A percentile compares a stretch with the other conserved stretches of the same genome.
Conservation (phyloP, 2,797 vertebrate genomes). For the Xenentodon cancila region DNA sequence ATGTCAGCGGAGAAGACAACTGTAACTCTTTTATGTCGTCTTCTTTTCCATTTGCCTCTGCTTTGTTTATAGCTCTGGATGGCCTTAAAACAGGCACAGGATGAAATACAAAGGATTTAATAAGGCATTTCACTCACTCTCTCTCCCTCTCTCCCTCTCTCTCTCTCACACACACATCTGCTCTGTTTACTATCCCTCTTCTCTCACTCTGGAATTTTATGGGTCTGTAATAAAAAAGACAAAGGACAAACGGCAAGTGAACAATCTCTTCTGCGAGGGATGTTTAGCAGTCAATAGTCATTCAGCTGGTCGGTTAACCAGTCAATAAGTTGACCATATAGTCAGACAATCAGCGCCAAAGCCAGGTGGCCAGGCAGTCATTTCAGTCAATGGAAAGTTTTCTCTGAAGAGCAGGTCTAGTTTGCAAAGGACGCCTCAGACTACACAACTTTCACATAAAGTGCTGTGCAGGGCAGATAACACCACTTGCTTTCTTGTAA, state of each 20-base stretch:
- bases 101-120: conserved; percentile 73
- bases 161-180: no score
- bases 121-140: conserved; percentile 48
- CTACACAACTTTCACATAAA: no score
- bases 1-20: no score
- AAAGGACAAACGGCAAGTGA: conserved; percentile 73
- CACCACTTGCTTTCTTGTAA: no score
- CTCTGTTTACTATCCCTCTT: conserved; percentile 55
- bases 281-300: conserved; percentile 54
- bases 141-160: conserved; percentile 13
- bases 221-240: conserved; percentile 64
- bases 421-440: no score
- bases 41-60: conserved; percentile 51
- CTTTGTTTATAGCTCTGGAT: conserved; percentile 56
- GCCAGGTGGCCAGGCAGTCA: conserved; percentile 19
- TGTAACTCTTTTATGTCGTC: conserved; percentile 46
- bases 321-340: conserved; percentile 40
- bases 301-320: conserved; percentile 53
- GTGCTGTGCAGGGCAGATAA: no score
- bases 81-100: conserved; percentile 53
- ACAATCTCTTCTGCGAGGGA: conserved; percentile 50
- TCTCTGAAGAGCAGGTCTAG: no score
- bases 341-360: conserved; percentile 19
- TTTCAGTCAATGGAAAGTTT: conserved; percentile 4
- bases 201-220: conserved; percentile 61